Percentiles rank a stretch among this genome's conserved stretches.
phyloP scores from a whole-genome alignment of 2,888 invertebrate genomes.

The Keiferia lycopersicella region DNA sequence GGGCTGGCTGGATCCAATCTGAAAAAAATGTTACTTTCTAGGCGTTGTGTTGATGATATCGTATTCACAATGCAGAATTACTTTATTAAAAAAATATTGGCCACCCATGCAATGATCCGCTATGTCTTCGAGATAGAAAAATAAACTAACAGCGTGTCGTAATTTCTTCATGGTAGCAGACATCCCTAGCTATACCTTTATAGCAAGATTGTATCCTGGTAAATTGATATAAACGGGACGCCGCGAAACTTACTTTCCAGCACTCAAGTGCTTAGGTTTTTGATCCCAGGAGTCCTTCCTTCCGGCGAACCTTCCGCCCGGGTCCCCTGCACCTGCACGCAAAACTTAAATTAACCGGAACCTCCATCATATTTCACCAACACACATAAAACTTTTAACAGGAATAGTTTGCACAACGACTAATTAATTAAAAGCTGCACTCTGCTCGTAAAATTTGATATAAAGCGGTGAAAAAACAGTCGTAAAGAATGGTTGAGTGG shows the following conservation, averaged over 20 bases:
- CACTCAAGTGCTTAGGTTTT: slow-evolving; percentile 84
- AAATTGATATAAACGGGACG: not conserved
- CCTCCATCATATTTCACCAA: slow-evolving; percentile 8
- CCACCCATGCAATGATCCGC: too few species aligned
- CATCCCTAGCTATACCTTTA: not conserved
- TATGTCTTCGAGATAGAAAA: too few species aligned
- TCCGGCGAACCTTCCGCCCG: slow-evolving; percentile 63
- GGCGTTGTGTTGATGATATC: too few species aligned
- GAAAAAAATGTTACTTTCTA: not conserved
- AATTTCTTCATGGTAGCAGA: too few species aligned
- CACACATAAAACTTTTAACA: slow-evolving; percentile 22
- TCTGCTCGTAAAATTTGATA: slow-evolving; percentile 18
- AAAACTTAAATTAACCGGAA: slow-evolving; percentile 24
- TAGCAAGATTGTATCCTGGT: not conserved
- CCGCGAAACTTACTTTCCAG: slow-evolving; percentile 7
- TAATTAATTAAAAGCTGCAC: slow-evolving; percentile 23
- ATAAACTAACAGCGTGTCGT: too few species aligned
- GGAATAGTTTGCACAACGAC: slow-evolving; percentile 23
- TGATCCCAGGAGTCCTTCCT: slow-evolving; percentile 92
- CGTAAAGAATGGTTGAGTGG: slow-evolving; percentile 3
- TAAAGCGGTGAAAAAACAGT: slow-evolving; percentile 5
- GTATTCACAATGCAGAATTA: too few species aligned
- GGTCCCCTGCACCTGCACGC: slow-evolving; percentile 60
- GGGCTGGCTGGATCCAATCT: slow-evolving; percentile 32
- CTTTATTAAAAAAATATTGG: too few species aligned